Base-by-base conservation (phyloP, 1,140 invertebrate species). In the Temnothorax curvispinosus region DNA sequence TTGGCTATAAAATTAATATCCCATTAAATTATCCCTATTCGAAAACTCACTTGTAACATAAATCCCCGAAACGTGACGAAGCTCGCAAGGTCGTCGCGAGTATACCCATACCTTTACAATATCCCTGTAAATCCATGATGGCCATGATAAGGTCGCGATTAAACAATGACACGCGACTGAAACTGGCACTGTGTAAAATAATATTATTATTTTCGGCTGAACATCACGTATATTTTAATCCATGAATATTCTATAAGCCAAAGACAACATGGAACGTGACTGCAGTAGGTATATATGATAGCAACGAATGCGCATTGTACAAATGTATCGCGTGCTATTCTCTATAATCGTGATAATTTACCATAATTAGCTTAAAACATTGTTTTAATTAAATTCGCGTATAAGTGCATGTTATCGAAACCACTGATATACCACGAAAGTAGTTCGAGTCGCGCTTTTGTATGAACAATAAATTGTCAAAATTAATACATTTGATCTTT, bases 21-120 rank as follows among this genome's bases (percentile, higher is more conserved):
- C 15, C 58, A 58, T 58, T n/a, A 72, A 71, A 71, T 44, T 56
- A 44, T 72, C 9, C 2, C 2, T 27, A 27, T 74, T 47, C 44
- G 54, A 32, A 27, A 27, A 50, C 3, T 50, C 13, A 64, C 41
- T 62, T 76, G 7, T 21, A 47, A n/a, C 9, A 1, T 50, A 58
- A 87, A 89, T 88, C 84, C 87, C 41, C 27, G 44, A 74, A 86
- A 92, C 91, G 90, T 91, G 91, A 89, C 56, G 21, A 89, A 75
- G 50, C 71, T 27, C 64, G 18, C 89, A 91, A 92, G 82, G 85
- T 89, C 85, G 65, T 27, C 38, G 54, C 38, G 54, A 44, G 32
- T 35, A 71, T 41, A 27, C 35, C 65, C 65, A 18, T 82, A 58
- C 38, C n/a, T 72, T 72, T 47, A 58, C 9, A 6, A 76, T 85